A percentile compares a stretch with the other conserved stretches of the same genome.
Conservation (phyloP, 2,797 vertebrate genomes). For the Diceros bicornis region DNA sequence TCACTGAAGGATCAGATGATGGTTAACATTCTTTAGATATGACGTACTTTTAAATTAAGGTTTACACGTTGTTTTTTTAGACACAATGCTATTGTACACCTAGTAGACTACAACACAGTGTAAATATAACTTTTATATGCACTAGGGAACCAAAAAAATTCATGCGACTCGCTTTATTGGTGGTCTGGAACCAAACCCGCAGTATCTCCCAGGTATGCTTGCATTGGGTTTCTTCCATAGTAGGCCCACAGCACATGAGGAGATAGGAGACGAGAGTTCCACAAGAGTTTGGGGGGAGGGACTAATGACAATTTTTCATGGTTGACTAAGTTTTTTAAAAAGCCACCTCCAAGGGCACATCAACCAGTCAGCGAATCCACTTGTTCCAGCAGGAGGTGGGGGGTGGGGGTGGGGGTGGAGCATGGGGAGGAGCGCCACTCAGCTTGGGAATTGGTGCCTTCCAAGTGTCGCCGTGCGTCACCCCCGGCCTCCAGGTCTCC, state of each 20-base stretch:
- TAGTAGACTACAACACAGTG: neutral
- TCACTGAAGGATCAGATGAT: neutral
- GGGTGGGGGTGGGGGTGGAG: slow-evolving; percentile 63
- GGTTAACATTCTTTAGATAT: neutral
- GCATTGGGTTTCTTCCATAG: neutral
- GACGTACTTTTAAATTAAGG: neutral
- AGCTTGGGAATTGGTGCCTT: slow-evolving; percentile 58
- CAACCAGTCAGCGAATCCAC: slow-evolving; percentile 68
- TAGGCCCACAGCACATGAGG: neutral
- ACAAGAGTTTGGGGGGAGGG: neutral
- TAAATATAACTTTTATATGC: neutral
- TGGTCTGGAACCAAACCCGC: neutral
- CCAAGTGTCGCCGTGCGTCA: neutral
- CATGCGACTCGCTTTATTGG: neutral
- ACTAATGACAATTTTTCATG: slow-evolving; percentile 51
- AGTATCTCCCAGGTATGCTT: neutral
- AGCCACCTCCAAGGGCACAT: slow-evolving; percentile 68
- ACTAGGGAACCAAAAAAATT: neutral
- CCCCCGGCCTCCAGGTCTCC: neutral
- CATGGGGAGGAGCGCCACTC: slow-evolving; percentile 79
- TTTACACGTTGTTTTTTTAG: neutral
- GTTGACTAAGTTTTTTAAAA: slow-evolving; percentile 67
- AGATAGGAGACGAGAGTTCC: neutral
- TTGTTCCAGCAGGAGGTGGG: slow-evolving; percentile 70
- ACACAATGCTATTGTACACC: neutral